Base-by-base conservation (phyloP, 1,140 invertebrate genomes). In the Drosophila jambulina region DNA sequence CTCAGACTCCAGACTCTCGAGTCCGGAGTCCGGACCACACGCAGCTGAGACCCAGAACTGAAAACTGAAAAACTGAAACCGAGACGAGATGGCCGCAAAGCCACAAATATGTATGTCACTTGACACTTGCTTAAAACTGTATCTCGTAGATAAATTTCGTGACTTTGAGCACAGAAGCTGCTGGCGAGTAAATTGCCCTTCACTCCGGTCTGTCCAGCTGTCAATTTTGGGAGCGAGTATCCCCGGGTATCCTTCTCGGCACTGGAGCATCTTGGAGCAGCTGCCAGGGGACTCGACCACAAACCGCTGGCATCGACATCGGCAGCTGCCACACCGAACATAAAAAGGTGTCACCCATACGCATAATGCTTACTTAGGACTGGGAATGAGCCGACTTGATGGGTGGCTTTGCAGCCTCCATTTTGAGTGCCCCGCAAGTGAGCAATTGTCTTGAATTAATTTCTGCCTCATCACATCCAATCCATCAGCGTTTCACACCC, bases 371-470 rank as follows among this genome's bases (percentile, higher is more conserved):
- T 17, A 38, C 21, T 53, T 23, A 17, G 46, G 15, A 12, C 15
- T 15, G 25, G 36, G 12, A 51, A 51, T 19, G 27, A 27, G 43
- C 25, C 23, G 60, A 38, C 67, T 68, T 54, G 63, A 70, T 70
- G 71, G 71, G 71, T 78, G 75, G 57, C 56, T 61, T 48, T 19
- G 32, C 38, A 43, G 46, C 65, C 67, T 27, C 59, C 72, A 65
- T 78, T 75, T 68, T 67, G 59, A 57, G 38, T 53, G 46, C 42
- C 45, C n/a, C 43, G 79, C 84, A 87, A 91, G 80, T 91, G 87
- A 87, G 71, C 88, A 91, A 91, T 91, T 91, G 87, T 88, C 88
- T 91, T 91, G 80, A 91, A 91, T 91, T 91, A 87, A 91, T 91
- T 87, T 81, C 77, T 72, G 69, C 84, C 72, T 68, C 80, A 82